Evolutionary conservation across 2,888 invertebrate species (phyloP).

Genomic region (Apodemia mormo): DNA sequence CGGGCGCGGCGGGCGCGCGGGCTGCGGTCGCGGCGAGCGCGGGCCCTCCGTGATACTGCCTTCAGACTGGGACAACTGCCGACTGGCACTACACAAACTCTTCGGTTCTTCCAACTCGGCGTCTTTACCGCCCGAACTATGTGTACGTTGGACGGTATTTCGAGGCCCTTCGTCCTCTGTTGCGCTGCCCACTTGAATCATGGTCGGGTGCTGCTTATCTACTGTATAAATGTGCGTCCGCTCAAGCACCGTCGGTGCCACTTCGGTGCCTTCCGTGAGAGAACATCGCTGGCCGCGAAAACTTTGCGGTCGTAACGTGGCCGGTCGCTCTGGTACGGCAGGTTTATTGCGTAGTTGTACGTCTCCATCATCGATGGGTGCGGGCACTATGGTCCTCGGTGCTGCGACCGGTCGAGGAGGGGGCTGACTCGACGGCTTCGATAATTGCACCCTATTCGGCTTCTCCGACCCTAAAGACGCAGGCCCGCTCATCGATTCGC

Average conservation of each 20-base stretch:
- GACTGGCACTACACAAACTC: constrained; percentile 59
- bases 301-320: constrained; percentile 83
- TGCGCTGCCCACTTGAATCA: constrained; percentile 80
- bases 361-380: constrained; percentile 47
- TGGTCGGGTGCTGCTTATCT: constrained; percentile 88
- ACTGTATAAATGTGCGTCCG: constrained; percentile 87
- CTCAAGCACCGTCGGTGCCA: constrained; percentile 80
- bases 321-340: constrained; percentile 90
- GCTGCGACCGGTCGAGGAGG: constrained; percentile 72
- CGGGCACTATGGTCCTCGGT: constrained; percentile 65
- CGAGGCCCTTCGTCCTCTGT: constrained; percentile 53
- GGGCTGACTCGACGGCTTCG: constrained; percentile 81
- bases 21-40: constrained; percentile 56
- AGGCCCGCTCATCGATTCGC: constrained; percentile 60
- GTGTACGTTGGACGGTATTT: constrained; percentile 69
- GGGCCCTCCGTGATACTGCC: constrained; percentile 82
- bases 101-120: constrained; percentile 67
- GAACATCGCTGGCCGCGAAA: constrained; percentile 70
- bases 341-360: constrained; percentile 87
- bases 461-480: constrained; percentile 56
- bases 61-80: constrained; percentile 81
- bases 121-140: constrained; percentile 71
- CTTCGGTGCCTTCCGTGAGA: constrained; percentile 41
- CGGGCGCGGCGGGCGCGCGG: constrained; percentile 56
- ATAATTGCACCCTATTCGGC: constrained; percentile 44